A percentile compares a stretch with the other conserved stretches of the same genome.
Evolutionary conservation across 2,797 vertebrate species (phyloP).

Genomic region (Mallotus villosus): DNA sequence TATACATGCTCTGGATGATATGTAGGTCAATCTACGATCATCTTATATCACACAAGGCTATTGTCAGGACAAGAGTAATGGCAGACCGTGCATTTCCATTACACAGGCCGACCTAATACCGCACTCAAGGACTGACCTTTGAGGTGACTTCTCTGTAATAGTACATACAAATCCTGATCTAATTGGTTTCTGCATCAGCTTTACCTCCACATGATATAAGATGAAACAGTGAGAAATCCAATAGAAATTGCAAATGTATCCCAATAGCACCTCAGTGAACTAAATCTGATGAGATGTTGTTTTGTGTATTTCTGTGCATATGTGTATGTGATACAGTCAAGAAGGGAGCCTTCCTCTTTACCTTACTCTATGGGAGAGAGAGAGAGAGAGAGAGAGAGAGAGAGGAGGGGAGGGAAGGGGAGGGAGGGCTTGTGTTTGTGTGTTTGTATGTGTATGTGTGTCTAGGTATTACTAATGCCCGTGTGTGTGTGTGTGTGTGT

Average conservation of each 20-base stretch:
- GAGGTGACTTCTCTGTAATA: conserved; percentile 38
- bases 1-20: conserved; percentile 42
- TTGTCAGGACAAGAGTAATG: conserved; percentile 56
- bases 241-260: conserved; percentile 26
- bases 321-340: conserved; percentile 13
- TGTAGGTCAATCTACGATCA: conserved; percentile 49
- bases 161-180: conserved; percentile 47
- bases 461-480: not conserved
- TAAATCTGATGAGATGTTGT: conserved; percentile 1
- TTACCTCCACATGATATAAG: conserved; percentile 30
- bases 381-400: not conserved
- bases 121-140: conserved; percentile 64
- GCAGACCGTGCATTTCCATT: conserved; percentile 50
- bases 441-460: not conserved
- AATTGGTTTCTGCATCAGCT: conserved; percentile 56
- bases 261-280: not conserved
- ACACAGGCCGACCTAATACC: conserved; percentile 44
- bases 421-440: not conserved
- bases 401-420: not conserved
- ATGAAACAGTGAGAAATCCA: conserved; percentile 25
- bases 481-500: not conserved
- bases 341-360: no score
- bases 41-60: conserved; percentile 59
- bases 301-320: not conserved
- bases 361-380: not conserved